Base-by-base conservation (phyloP, 2,113 vertebrate species). In the Noctilio leporinus region DNA sequence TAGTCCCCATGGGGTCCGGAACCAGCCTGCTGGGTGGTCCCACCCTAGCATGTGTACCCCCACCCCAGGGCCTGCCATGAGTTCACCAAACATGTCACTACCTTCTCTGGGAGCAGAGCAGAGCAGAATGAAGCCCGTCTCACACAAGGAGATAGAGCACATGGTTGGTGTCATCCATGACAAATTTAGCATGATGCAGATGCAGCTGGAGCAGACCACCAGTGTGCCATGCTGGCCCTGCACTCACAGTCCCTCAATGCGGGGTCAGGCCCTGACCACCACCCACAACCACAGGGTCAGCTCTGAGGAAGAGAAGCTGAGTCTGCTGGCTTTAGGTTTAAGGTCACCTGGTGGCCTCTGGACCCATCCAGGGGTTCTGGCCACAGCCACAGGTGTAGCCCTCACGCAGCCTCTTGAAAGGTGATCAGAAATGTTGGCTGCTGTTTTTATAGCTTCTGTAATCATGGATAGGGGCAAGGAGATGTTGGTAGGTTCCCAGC, bases 141-240 rank as follows among this genome's bases (percentile, higher is more conserved):
- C 98, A 0, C 98, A 99, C 76, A 98, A 98, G 93, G 99, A 99
- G 98, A 99, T 99, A 17, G 98, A 99, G 97, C 98, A 97, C 89
- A 98, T 99, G 99, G 99, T 99, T 89, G 97, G 97, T 97, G 98
- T 99, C 97, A 99, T 99, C 98, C 99, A 99, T 64, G 98, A 98
- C 96, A 99, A 99, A 95, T 99, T 99, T 98, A 99, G 98, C 97
- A 98, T 99, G 98, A 99, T 99, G 97, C 99, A 99, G 98, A 99
- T 99, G 99, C 99, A 99, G 98, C 99, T 99, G 96, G 99, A 99
- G 97, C 99, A 99, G 98, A 99, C 99, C 98, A 99, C 99, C 64
- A 99, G 99, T 10, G 99, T 98, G 99, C 99, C 0, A 98, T 99
- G 62, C 99, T 99, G 99, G 99, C 99, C 97, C 98, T 99, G 93